A percentile compares a stretch with the other conserved stretches of the same genome.
phyloP scores from a whole-genome alignment of 2,888 invertebrate species.

The Sphaerophoria rueppellii region DNA sequence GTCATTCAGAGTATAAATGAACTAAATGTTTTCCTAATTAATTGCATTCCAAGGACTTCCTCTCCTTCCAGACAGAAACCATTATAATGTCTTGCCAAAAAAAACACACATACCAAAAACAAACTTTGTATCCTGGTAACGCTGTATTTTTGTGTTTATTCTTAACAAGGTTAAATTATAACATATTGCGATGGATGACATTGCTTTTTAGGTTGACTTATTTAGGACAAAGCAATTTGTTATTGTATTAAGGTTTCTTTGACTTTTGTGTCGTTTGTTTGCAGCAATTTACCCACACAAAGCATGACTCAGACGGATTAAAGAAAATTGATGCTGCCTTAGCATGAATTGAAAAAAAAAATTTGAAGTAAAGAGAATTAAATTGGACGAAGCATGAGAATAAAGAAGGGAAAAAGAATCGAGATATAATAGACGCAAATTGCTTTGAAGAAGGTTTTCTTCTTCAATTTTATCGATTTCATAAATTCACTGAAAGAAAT shows the following conservation, averaged over 20 bases:
- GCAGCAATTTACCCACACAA: slow-evolving; percentile 1
- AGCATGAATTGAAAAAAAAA: not conserved
- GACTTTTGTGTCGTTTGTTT: not conserved
- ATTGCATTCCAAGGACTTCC: slow-evolving; percentile 29
- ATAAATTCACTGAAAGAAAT: no score
- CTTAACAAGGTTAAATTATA: slow-evolving; percentile 19
- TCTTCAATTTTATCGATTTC: no score
- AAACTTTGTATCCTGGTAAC: no score
- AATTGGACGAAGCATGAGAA: not conserved
- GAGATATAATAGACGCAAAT: not conserved
- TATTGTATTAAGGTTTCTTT: slow-evolving; percentile 21
- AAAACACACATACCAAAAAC: not conserved
- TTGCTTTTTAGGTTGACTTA: slow-evolving; percentile 24
- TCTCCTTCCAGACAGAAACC: slow-evolving; percentile 2
- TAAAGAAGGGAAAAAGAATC: not conserved
- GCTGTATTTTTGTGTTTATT: not conserved
- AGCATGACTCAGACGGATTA: not conserved
- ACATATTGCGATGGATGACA: not conserved
- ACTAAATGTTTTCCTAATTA: slow-evolving; percentile 18
- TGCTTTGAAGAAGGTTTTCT: no score
- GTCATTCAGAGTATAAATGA: not conserved
- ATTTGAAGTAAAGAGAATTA: not conserved
- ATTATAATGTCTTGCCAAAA: not conserved
- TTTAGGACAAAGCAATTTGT: slow-evolving; percentile 37
- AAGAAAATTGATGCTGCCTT: not conserved